Evolutionary conservation across 2,113 vertebrate species (phyloP).

Genomic region (Panthera tigris): DNA sequence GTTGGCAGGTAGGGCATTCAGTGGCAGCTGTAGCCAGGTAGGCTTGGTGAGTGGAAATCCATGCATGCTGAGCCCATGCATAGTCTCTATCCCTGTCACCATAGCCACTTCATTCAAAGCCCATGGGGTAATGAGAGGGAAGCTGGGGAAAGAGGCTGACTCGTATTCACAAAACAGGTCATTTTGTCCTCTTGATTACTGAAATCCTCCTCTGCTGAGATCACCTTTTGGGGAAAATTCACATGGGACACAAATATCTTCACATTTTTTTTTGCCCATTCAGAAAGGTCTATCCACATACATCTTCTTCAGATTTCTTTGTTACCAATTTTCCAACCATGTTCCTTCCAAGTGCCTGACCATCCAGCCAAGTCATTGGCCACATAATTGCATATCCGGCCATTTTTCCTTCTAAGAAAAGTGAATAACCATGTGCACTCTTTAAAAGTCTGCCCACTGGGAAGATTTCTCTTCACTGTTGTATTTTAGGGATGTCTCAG

Average conservation of each 20-base stretch:
- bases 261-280: neutral
- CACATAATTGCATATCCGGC: neutral
- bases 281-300: neutral
- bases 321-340: neutral
- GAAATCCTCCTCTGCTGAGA: neutral
- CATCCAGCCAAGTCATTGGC: neutral
- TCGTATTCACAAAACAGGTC: neutral
- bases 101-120: neutral
- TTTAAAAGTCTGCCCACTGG: neutral
- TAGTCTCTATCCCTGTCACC: neutral
- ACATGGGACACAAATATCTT: neutral
- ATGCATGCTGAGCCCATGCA: neutral
- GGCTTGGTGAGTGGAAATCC: neutral
- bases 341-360: neutral
- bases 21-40: neutral
- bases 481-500: neutral
- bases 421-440: neutral
- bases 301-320: neutral
- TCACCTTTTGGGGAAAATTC: neutral
- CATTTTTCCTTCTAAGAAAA: neutral
- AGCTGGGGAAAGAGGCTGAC: neutral
- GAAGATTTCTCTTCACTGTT: neutral
- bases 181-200: neutral
- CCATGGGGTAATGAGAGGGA: too few species aligned
- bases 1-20: neutral